These are phyloP conservation scores for Spisula subtruncata DNA, from an alignment of 2,888 invertebrate species.

Conservation along the genomic window DNA sequence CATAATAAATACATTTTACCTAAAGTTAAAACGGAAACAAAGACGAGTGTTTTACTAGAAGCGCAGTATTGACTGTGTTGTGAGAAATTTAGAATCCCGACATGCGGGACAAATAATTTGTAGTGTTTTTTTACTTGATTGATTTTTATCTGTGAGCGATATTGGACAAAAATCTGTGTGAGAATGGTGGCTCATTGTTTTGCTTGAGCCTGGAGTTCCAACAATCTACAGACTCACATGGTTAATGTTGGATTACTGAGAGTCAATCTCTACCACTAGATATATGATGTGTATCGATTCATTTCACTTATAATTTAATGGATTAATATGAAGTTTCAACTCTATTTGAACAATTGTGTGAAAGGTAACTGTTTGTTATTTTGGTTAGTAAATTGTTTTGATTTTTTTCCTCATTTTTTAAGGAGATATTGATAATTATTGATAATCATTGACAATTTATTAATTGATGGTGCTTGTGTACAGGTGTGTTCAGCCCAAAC, in stretches of 20 bases:
- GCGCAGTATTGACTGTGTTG: no score
- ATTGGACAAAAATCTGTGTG: not conserved
- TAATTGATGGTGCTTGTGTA: no score
- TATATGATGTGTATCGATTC: not conserved
- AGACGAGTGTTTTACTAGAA: no score
- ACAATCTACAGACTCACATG: not conserved
- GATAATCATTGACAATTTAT: no score
- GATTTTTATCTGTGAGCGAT: not conserved
- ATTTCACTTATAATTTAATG: not conserved
- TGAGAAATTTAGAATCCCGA: no score
- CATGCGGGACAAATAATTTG: not conserved
- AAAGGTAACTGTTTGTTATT: conserved; percentile 1
- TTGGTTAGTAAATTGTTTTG: no score
- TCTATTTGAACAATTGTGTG: not conserved
- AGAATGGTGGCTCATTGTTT: not conserved
- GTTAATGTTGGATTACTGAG: not conserved
- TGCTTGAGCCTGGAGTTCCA: not conserved
- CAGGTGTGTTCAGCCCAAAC: no score
- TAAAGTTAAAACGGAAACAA: no score
- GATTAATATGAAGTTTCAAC: conserved; percentile 8
- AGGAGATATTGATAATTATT: no score
- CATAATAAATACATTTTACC: no score
- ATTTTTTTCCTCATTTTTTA: no score
- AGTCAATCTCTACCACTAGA: no score
- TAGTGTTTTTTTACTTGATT: not conserved